Evolutionary conservation across 2,797 vertebrate species (phyloP).

Genomic region (Mycteria americana): DNA sequence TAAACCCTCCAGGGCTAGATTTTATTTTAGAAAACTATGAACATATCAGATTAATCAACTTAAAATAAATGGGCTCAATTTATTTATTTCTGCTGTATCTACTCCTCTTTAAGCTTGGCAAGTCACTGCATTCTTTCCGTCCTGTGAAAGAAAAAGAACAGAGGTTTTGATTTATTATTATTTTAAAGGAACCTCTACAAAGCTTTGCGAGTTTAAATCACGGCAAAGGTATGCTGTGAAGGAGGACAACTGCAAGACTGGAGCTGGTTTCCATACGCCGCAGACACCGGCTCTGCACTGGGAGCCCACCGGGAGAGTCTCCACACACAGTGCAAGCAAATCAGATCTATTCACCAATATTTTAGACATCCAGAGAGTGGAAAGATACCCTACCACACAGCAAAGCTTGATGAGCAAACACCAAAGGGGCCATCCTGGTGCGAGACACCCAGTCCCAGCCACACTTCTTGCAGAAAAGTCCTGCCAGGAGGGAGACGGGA

Average conservation of each 20-base stretch:
- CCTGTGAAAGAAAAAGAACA: conserved; percentile 1
- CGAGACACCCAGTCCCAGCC: background rate
- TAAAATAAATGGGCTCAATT: conserved; percentile 52
- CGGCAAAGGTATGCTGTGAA: background rate
- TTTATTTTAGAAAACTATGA: conserved; percentile 52
- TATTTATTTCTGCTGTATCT: conserved; percentile 59
- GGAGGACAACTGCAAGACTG: background rate
- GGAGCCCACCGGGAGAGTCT: background rate
- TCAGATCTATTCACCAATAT: background rate
- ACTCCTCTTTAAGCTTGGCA: conserved; percentile 35
- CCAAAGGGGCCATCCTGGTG: background rate
- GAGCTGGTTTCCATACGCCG: background rate
- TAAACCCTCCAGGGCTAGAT: conserved; percentile 3
- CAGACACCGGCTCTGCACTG: background rate
- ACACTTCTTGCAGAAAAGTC: background rate
- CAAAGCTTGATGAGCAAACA: background rate
- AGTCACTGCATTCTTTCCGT: conserved; percentile 43
- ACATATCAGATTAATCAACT: conserved; percentile 49
- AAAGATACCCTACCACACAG: background rate
- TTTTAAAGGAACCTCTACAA: conserved; percentile 4
- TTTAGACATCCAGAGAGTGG: background rate
- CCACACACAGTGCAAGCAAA: background rate
- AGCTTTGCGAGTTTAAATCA: background rate
- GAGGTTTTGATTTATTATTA: background rate
- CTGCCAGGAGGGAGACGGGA: background rate